Base-by-base conservation (phyloP, 53 echinoderm and acorn worm genomes). In the Holothuria leucospilota region DNA sequence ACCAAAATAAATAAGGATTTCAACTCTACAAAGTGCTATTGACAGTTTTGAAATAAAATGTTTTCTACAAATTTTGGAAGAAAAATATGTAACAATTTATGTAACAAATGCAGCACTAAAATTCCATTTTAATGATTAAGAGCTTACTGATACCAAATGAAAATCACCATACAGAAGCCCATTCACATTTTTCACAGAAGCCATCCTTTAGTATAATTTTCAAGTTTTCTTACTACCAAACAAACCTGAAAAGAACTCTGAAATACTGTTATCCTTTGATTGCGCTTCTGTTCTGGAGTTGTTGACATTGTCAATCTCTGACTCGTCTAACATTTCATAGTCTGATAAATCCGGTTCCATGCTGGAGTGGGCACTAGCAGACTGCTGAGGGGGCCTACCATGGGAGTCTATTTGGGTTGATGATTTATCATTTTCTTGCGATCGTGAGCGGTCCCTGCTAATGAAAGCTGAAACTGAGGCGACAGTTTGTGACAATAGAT, bases 311-410 rank as follows among this genome's bases (percentile, higher is more conserved):
- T 90, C 93, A 63, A 96, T 81, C 80, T 96, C 96, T 6, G 87
- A 88, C 65, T 82, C 78, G 82, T 96, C 94, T 84, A 96, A 77
- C 89, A 96, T 87, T 85, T 96, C 96, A 87, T 94, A 96, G n/a
- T 92, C 96, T 2, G 94, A 91, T 20, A 90, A 78, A 53, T 96
- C 96, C 11, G 88, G 84, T 20, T 96, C 96, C 77, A 88, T 85
- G 40, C 82, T 84, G 10, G 90, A 67, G 18, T 78, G 93, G 10
- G n/a, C 20, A 18, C 62, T 82, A 6, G 28, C 14, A 82, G 59
- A 41, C 62, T 23, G 41, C 14, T 18, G 56, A 56, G 56, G 56
- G 18, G 56, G 16, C 16, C 56, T 15, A 16, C 8, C 49, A 49
- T 1, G 9, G 49, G 13, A 49, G 13, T 56, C 56, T 18, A 10